A percentile compares a stretch with the other conserved stretches of the same genome.
Evolutionary conservation across 2,888 invertebrate species (phyloP).

Genomic region (Eueremaeus valkanovi): DNA sequence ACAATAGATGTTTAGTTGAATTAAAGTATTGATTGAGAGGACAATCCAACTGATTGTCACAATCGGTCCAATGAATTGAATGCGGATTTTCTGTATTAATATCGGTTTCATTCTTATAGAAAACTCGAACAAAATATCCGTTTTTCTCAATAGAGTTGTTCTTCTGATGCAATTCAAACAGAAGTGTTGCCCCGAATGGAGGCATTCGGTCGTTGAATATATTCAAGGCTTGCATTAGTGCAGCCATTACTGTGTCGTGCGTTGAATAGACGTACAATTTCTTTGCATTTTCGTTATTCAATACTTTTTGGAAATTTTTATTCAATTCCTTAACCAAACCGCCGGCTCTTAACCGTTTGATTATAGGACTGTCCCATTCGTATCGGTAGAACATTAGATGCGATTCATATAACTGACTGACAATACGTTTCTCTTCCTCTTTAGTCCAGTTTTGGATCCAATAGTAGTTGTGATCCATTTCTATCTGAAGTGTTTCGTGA

Average conservation of each 20-base stretch:
- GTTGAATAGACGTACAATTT: constrained; percentile 38
- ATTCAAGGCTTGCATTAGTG: constrained; percentile 32
- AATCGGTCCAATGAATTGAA: not conserved
- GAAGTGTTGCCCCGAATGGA: constrained; percentile 33
- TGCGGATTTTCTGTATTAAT: not conserved
- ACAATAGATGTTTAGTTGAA: constrained; percentile 18
- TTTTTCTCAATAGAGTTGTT: not conserved
- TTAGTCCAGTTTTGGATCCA: constrained; percentile 32
- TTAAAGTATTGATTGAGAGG: not conserved
- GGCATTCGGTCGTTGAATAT: constrained; percentile 19
- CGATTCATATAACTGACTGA: not conserved
- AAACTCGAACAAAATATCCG: constrained; percentile 35
- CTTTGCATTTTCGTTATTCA: not conserved
- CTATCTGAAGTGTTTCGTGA: constrained; percentile 16
- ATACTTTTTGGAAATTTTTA: not conserved
- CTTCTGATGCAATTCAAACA: constrained; percentile 37
- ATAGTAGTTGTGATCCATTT: not conserved
- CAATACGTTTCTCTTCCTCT: constrained; percentile 21
- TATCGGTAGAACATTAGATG: not conserved
- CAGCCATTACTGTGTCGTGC: constrained; percentile 36
- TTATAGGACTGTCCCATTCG: constrained; percentile 12
- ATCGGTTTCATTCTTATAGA: constrained; percentile 40
- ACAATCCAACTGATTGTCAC: not conserved
- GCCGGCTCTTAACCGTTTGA: constrained; percentile 14
- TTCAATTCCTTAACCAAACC: constrained; percentile 32